phyloP scores from a whole-genome alignment of 2,113 vertebrate species.

The Channa maculata region DNA sequence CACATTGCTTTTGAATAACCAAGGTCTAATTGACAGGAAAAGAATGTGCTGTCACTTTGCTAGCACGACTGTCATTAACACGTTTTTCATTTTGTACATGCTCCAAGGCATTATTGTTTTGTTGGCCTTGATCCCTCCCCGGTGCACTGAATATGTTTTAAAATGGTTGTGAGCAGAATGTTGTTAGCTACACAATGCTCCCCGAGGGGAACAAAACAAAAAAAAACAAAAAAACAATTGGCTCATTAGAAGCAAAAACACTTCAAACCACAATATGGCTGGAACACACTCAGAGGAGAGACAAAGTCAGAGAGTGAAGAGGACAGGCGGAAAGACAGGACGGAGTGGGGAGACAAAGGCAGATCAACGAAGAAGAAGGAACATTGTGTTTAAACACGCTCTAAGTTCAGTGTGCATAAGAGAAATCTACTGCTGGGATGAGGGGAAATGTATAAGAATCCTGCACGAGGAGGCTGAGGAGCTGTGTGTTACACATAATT shows the following conservation, averaged over 20 bases:
- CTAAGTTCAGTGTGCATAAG: slow-evolving; percentile 18
- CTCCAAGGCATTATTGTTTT: slow-evolving; percentile 72
- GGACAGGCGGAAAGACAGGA: slow-evolving; percentile 66
- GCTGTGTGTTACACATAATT: slow-evolving; percentile 32
- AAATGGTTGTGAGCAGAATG: slow-evolving; percentile 76
- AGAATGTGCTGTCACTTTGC: slow-evolving; percentile 69
- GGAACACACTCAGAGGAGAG: slow-evolving; percentile 67
- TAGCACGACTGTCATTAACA: slow-evolving; percentile 70
- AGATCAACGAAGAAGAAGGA: slow-evolving; percentile 25
- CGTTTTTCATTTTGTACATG: slow-evolving; percentile 75
- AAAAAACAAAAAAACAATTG: slow-evolving; percentile 75
- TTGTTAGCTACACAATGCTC: slow-evolving; percentile 71
- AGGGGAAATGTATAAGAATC: slow-evolving; percentile 31
- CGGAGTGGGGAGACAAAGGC: slow-evolving; percentile 25
- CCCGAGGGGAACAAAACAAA: slow-evolving; percentile 59
- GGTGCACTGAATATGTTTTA: slow-evolving; percentile 73
- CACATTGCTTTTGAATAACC: slow-evolving; percentile 78
- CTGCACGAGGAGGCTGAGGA: slow-evolving; percentile 7
- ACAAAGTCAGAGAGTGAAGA: slow-evolving; percentile 60
- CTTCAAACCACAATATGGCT: slow-evolving; percentile 71
- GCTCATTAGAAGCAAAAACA: slow-evolving; percentile 78
- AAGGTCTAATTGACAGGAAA: slow-evolving; percentile 78
- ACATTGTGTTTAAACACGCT: slow-evolving; percentile 37
- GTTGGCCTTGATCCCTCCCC: slow-evolving; percentile 65
- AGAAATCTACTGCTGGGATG: slow-evolving; percentile 24